Percentiles rank a stretch among this genome's conserved stretches.
These are phyloP conservation scores for Odontesthes bonariensis DNA, from an alignment of 2,113 vertebrate genomes.

Conservation along the genomic window DNA sequence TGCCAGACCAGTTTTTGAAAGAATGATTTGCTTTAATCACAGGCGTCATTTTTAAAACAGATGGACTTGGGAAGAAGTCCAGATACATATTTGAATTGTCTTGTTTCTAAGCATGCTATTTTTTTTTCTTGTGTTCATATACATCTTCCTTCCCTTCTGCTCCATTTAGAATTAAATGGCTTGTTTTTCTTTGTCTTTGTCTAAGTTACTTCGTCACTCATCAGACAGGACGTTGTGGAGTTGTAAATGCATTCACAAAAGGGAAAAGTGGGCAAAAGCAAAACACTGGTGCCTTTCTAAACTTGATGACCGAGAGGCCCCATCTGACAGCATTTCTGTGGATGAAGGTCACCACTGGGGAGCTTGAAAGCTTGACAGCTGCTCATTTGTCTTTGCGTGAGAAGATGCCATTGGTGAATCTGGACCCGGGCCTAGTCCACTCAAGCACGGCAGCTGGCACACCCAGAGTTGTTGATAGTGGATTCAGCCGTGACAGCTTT, in stretches of 20 bases:
- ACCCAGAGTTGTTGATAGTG: slow-evolving; percentile 61
- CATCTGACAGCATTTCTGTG: slow-evolving; percentile 45
- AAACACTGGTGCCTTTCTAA: slow-evolving; percentile 45
- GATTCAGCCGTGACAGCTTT: slow-evolving; percentile 42
- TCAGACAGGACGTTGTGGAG: slow-evolving; percentile 55
- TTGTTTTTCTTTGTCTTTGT: slow-evolving; percentile 15
- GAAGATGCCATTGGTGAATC: slow-evolving; percentile 68
- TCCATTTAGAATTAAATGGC: slow-evolving; percentile 25
- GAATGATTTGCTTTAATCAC: background rate
- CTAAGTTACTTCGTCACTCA: slow-evolving; percentile 53
- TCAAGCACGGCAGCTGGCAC: slow-evolving; percentile 59
- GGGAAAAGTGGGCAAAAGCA: slow-evolving; percentile 40
- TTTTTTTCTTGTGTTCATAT: slow-evolving; percentile 8
- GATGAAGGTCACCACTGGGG: slow-evolving; percentile 33
- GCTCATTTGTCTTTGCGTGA: slow-evolving; percentile 78
- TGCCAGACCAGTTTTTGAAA: background rate
- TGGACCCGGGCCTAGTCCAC: slow-evolving; percentile 56
- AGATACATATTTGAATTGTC: slow-evolving; percentile 36
- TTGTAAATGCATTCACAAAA: slow-evolving; percentile 44
- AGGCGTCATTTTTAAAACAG: slow-evolving; percentile 29
- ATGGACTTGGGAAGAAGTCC: slow-evolving; percentile 27
- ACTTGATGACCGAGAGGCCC: slow-evolving; percentile 50
- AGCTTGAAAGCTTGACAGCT: slow-evolving; percentile 73
- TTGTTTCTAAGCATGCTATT: background rate
- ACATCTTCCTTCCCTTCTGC: slow-evolving; percentile 21